A percentile compares a stretch with the other conserved stretches of the same genome.
phyloP scores from a whole-genome alignment of 2,113 vertebrate genomes.

The Apus apus region DNA sequence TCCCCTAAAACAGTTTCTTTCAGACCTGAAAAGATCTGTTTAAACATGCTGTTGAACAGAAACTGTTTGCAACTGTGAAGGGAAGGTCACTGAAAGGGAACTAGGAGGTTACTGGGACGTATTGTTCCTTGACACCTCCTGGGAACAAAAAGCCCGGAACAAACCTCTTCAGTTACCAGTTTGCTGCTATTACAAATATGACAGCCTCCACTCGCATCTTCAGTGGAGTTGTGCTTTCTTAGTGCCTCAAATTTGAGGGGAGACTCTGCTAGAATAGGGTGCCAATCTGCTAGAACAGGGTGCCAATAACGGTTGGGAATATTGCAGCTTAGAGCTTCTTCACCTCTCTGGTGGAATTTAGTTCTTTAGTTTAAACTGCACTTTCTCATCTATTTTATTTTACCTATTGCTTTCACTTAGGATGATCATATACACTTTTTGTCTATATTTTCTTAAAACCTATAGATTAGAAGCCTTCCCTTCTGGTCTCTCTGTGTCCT shows the following conservation, averaged over 20 bases:
- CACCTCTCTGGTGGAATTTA: background rate
- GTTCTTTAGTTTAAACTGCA: background rate
- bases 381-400: background rate
- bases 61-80: constrained; percentile 30
- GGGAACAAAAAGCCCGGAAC: constrained; percentile 17
- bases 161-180: background rate
- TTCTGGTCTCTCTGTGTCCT: background rate
- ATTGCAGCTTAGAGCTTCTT: background rate
- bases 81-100: constrained; percentile 37
- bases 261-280: background rate
- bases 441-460: background rate
- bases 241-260: background rate
- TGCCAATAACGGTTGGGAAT: background rate
- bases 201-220: background rate
- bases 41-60: constrained; percentile 31
- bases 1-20: background rate
- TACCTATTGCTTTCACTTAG: background rate
- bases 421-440: background rate
- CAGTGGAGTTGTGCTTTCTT: background rate
- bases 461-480: background rate
- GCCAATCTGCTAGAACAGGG: background rate
- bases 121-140: constrained; percentile 54
- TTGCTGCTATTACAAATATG: background rate
- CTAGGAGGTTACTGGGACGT: constrained; percentile 42
- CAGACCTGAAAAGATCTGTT: constrained; percentile 25